phyloP scores from a whole-genome alignment of 2,888 invertebrate genomes.

The Lucinisca nassula region DNA sequence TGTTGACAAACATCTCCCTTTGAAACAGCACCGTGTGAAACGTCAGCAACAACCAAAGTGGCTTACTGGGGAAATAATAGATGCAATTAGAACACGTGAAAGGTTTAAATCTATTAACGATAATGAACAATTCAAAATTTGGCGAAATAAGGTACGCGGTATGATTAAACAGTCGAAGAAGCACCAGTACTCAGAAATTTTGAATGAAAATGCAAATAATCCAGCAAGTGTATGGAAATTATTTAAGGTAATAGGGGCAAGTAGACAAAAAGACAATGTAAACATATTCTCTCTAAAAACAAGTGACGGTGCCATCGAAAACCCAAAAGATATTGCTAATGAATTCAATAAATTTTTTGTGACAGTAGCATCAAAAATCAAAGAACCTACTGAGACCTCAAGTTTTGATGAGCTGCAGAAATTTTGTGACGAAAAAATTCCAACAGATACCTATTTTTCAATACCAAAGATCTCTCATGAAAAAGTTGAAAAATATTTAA shows the following conservation, averaged over 20 bases:
- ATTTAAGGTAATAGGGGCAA: background rate
- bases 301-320: background rate
- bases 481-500: background rate
- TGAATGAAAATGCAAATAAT: too few species aligned
- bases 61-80: too few species aligned
- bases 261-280: background rate
- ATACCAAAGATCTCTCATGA: background rate
- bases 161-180: background rate
- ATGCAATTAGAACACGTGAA: background rate
- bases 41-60: too few species aligned
- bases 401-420: background rate
- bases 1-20: too few species aligned
- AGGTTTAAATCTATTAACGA: background rate
- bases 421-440: background rate
- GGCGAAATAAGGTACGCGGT: background rate
- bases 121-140: background rate
- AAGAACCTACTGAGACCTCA: too few species aligned
- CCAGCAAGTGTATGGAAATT: too few species aligned
- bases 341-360: too few species aligned
- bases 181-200: background rate
- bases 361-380: background rate
- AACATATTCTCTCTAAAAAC: background rate
- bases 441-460: background rate
- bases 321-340: too few species aligned
- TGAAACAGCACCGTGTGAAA: too few species aligned